Evolutionary conservation across 2,888 invertebrate genomes (phyloP).

Genomic region (Trissonchulus sp.): DNA sequence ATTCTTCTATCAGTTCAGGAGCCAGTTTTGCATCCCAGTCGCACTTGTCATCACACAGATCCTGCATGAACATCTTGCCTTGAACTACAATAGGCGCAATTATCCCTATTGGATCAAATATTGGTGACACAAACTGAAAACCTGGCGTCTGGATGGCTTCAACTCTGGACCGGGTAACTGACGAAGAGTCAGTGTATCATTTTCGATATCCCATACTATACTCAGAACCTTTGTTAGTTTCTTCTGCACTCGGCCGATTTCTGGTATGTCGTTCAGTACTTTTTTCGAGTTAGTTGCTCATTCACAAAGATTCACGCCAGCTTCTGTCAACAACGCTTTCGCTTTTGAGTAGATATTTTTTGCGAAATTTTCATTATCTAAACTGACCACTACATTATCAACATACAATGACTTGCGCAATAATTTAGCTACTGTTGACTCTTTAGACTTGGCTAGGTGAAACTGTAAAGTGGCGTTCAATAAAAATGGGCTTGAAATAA

Average conservation of each 20-base stretch:
- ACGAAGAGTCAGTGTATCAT: not conserved
- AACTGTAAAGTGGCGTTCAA: conserved; percentile 16
- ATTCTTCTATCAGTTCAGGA: not conserved
- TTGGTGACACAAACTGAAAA: conserved; percentile 25
- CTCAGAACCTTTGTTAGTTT: not conserved
- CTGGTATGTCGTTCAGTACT: not conserved
- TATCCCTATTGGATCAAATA: conserved; percentile 33
- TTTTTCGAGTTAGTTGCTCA: conserved; percentile 14
- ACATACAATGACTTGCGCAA: conserved; percentile 32
- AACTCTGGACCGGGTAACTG: not conserved
- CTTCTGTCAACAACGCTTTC: conserved; percentile 26
- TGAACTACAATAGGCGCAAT: conserved; percentile 26
- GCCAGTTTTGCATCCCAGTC: conserved; percentile 29
- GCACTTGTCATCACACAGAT: conserved; percentile 12
- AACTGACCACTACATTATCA: conserved; percentile 29
- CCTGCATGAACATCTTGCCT: conserved; percentile 27
- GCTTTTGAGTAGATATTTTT: not conserved
- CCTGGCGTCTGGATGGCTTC: conserved; percentile 24
- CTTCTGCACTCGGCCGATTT: not conserved
- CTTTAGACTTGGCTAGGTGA: conserved; percentile 24
- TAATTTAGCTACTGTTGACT: not conserved
- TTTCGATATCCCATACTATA: not conserved
- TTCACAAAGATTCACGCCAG: conserved; percentile 35
- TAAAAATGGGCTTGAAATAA: no score
- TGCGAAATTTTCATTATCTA: not conserved